Base-by-base conservation (phyloP, 2,113 vertebrate genomes). In the Osmerus mordax region DNA sequence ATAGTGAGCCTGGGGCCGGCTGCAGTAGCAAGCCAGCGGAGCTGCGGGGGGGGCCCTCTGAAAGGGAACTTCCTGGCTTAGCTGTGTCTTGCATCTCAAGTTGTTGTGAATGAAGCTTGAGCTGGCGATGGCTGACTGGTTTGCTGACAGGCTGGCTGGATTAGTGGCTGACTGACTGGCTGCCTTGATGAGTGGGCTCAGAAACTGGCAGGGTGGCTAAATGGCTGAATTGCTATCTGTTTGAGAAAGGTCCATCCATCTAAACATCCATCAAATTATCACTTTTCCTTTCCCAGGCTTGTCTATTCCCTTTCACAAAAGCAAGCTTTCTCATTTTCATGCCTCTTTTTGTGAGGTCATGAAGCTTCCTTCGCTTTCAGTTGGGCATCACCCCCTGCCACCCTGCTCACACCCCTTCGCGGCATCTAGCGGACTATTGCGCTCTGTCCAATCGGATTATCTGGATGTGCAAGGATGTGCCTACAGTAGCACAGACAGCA, bases 21-120 rank as follows among this genome's bases (percentile, higher is more conserved):
- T 76, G 87, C 81, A 82, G 78, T 84, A 83, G 86, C 78, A 81
- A 81, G 85, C 82, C 83, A 84, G 64, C 18, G 6, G 64, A 65
- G 84, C 84, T 78, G 87, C 72, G 65, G 86, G 77, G 86, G 82
- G 74, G 81, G 73, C 16, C 70, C 75, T 84, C 81, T 84, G 78
- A 91, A 89, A 79, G 70, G 84, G 67, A 85, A 89, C 90, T 91
- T 92, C 90, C 90, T 90, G 91, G 82, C 83, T 74, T 47, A 76
- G 78, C 83, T 75, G 86, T 76, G 84, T 86, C 83, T 85, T 89
- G 90, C 88, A 91, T 92, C 79, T 89, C 78, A 92, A 92, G 77
- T 91, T 67, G 76, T 70, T 53, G 23, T 62, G 81, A 84, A 81
- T 85, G 82, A 76, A 75, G 80, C 54, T 69, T 78, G 65, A 66